Conservation (phyloP, 2,888 invertebrate species). For the Acronicta alni region DNA sequence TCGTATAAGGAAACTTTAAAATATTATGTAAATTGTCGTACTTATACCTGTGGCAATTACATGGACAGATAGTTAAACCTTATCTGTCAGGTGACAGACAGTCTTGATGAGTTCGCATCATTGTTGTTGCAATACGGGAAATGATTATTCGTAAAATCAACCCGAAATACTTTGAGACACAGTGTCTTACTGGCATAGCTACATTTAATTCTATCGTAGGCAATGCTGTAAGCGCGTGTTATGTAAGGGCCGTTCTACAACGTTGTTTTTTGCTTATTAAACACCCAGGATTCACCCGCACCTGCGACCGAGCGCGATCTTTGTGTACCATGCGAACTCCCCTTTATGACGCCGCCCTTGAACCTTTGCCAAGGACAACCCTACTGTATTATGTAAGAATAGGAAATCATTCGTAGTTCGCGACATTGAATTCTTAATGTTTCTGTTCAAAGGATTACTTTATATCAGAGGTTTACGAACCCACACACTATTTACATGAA, state of each 20-base stretch:
- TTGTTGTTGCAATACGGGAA: neutral
- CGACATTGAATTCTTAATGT: neutral
- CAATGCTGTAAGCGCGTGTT: slow-evolving; percentile 7
- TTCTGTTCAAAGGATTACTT: too few relatives aligned
- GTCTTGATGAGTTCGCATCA: too few relatives aligned
- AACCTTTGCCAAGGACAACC: slow-evolving; percentile 27
- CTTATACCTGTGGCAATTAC: too few relatives aligned
- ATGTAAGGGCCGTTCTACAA: slow-evolving; percentile 10
- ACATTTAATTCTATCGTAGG: slow-evolving; percentile 41
- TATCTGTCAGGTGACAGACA: too few relatives aligned
- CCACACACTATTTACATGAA: too few relatives aligned
- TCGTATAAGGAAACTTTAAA: too few relatives aligned
- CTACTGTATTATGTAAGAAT: slow-evolving; percentile 7
- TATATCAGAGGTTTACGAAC: too few relatives aligned
- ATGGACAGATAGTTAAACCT: too few relatives aligned
- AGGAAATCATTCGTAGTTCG: neutral
- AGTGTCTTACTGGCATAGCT: neutral
- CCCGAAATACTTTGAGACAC: slow-evolving; percentile 27
- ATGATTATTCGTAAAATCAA: neutral
- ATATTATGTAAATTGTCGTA: too few relatives aligned
- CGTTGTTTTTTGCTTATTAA: slow-evolving; percentile 45
- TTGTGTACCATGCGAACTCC: slow-evolving; percentile 18
- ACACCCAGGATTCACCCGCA: slow-evolving; percentile 28
- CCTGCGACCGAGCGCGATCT: slow-evolving; percentile 25
- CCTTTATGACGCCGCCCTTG: slow-evolving; percentile 26